Evolutionary conservation across 2,888 invertebrate species (phyloP).

Genomic region (Lithophane ornitopus): DNA sequence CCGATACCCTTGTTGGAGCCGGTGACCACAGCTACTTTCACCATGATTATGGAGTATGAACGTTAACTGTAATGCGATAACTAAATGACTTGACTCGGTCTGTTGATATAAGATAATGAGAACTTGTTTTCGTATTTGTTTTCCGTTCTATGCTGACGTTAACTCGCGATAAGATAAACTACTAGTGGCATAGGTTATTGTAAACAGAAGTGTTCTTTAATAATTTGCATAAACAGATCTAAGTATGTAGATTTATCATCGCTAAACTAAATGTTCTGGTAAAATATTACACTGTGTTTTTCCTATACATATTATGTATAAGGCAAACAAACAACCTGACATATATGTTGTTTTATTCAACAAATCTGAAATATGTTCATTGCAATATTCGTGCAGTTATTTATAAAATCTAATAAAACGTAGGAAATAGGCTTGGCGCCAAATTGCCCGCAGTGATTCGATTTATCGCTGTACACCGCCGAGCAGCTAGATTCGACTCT

Average conservation of each 20-base stretch:
- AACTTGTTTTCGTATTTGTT: conserved; percentile 7
- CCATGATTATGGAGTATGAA: conserved; percentile 41
- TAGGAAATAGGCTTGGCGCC: conserved; percentile 62
- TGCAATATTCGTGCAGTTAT: conserved; percentile 60
- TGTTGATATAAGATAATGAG: conserved; percentile 26
- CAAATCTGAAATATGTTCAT: conserved; percentile 52
- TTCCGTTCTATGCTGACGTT: conserved; percentile 24
- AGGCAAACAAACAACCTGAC: not conserved
- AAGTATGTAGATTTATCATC: not conserved
- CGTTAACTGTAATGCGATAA: not conserved
- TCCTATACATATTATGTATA: not conserved
- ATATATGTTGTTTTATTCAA: conserved; percentile 36
- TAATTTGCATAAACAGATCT: conserved; percentile 1
- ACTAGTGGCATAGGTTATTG: conserved; percentile 5
- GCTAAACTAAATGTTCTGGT: not conserved
- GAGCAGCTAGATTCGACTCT: conserved; percentile 26
- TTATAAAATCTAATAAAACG: conserved; percentile 63
- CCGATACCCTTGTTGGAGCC: conserved; percentile 93
- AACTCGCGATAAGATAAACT: conserved; percentile 39
- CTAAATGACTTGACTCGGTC: conserved; percentile 31
- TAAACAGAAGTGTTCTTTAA: conserved; percentile 8
- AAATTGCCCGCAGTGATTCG: conserved; percentile 62
- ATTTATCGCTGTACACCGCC: conserved; percentile 52
- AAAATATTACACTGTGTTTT: not conserved
- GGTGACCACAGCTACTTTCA: conserved; percentile 86